Evolutionary conservation across 2,113 vertebrate species (phyloP), one percentile per base, ranked within the genome.

Genomic region (Pelecanus crispus): DNA sequence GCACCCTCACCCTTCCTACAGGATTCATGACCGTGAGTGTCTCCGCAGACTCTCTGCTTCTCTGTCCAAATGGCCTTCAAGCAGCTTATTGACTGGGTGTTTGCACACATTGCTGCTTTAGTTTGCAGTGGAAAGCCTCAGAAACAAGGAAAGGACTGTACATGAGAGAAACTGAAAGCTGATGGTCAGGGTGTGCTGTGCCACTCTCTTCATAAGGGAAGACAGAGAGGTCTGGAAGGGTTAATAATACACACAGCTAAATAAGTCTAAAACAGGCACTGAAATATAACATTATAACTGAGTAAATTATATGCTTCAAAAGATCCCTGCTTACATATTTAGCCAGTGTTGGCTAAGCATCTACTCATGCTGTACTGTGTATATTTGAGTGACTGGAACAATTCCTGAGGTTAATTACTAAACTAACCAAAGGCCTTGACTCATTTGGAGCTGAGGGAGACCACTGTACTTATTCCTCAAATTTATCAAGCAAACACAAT

Each of bases 341-440:
- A 94, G 79, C 13, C n/a, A 81, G 10, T 44, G 66, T 79, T 71
- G 80, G 47, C 77, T 65, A 12, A 75, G 62, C 40, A 90, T 75
- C 56, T 86, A 42, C 81, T 95, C 36, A 53, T 1, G 6, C 50
- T 2, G 16, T 68, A 56, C 47, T 89, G 52, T 73, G 75, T 89
- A 45, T 53, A 63, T 94, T 83, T 95, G 91, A 94, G 65, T n/a
- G 68, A 95, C 74, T 94, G 94, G 67, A 95, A 90, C 40, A 81
- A 66, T 78, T 96, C 84, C 87, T 10, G 22, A 88, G 95, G 95
- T 96, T 96, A 97, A 97, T 97, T 95, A 90, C 84, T 92, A 61
- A 86, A 80, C 86, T 92, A 96, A 90, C 80, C 58, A 83, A 89
- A 94, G 79, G 71, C 74, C 92, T 84, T 79, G 75, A 88, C 79